Percentiles rank a stretch among this genome's conserved stretches.
Conservation (phyloP, 2,113 vertebrate genomes). For the Elephas maximus region DNA sequence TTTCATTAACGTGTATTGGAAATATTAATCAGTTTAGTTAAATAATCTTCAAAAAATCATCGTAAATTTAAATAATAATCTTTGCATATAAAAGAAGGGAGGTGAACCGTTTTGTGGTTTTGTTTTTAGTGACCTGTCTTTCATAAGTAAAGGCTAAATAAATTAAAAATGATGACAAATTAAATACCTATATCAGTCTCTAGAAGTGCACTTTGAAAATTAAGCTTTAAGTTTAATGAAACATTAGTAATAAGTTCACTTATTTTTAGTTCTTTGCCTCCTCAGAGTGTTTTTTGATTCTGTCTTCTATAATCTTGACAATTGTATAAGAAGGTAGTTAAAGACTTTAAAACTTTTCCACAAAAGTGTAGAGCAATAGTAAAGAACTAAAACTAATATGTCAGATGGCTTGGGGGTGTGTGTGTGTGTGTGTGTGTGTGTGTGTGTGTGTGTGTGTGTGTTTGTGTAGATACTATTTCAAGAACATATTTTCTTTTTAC, state of each 20-base stretch:
- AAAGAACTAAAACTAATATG: slow-evolving; percentile 3
- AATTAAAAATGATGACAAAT: not conserved
- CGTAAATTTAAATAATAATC: slow-evolving; percentile 38
- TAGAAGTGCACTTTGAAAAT: slow-evolving; percentile 54
- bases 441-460: not conserved
- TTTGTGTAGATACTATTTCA: not conserved
- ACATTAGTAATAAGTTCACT: not conserved
- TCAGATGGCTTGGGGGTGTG: not conserved
- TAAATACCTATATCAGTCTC: not conserved
- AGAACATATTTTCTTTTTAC: slow-evolving; percentile 33
- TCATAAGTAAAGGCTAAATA: slow-evolving; percentile 44
- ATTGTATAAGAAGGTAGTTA: slow-evolving; percentile 25
- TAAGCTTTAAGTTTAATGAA: slow-evolving; percentile 46
- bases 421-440: not conserved
- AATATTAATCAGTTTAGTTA: slow-evolving; percentile 53
- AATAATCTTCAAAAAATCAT: slow-evolving; percentile 20
- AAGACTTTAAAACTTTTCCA: slow-evolving; percentile 43
- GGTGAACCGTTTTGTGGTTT: not conserved
- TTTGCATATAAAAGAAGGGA: slow-evolving; percentile 19
- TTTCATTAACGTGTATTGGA: slow-evolving; percentile 47
- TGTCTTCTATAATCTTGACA: not conserved
- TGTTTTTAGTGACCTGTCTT: slow-evolving; percentile 33
- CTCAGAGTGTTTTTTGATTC: slow-evolving; percentile 51
- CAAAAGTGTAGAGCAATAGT: not conserved
- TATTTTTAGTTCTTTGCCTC: not conserved